phyloP scores from a whole-genome alignment of 2,113 vertebrate genomes.

The Entomyzon cyanotis region DNA sequence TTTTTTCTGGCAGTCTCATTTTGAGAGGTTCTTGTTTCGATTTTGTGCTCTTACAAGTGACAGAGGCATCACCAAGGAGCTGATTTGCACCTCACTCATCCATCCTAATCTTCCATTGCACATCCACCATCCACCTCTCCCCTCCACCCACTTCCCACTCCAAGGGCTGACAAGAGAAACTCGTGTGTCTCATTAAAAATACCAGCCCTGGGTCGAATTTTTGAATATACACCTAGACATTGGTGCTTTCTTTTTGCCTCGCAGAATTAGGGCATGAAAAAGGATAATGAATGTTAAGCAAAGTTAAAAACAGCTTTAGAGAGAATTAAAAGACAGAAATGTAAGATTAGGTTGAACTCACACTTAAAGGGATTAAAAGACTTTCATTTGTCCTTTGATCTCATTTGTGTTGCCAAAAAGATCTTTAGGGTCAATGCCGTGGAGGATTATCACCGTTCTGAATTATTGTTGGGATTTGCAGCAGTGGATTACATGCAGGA shows the following conservation, averaged over 20 bases:
- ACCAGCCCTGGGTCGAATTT: not conserved
- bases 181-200: not conserved
- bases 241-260: rapidly evolving
- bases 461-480: constrained; percentile 39
- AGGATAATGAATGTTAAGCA: constrained; percentile 50
- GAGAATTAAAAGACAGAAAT: constrained; percentile 62
- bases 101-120: not conserved
- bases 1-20: not conserved
- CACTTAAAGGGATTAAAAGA: constrained; percentile 65
- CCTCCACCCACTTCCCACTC: not conserved
- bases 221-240: not conserved
- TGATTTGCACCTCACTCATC: not conserved
- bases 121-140: not conserved
- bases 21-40: not conserved
- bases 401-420: constrained; percentile 54
- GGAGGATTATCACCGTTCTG: constrained; percentile 48
- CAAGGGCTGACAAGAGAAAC: not conserved
- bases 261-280: constrained; percentile 10
- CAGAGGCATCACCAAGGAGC: not conserved
- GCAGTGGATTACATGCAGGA: constrained; percentile 30
- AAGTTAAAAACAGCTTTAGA: constrained; percentile 67
- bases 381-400: constrained; percentile 71
- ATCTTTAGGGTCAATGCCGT: constrained; percentile 16
- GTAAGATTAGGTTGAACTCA: constrained; percentile 64
- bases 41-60: not conserved